A percentile compares a stretch with the other conserved stretches of the same genome.
phyloP scores from a whole-genome alignment of 37 sponge, comb jelly and placozoan species.

The Cliona cf. orientalis region DNA sequence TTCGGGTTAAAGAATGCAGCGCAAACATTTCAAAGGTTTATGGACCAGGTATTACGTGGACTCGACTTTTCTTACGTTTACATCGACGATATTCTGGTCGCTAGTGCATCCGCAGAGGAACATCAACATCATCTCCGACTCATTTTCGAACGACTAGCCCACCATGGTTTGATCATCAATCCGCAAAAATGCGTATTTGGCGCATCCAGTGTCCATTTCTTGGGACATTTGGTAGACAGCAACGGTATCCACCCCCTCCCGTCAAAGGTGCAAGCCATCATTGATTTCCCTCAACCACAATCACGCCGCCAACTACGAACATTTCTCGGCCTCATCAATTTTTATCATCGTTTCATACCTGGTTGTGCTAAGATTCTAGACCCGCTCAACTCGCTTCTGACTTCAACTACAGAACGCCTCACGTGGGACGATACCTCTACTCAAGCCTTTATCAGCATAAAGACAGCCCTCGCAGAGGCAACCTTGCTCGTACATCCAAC shows the following conservation, averaged over 20 bases:
- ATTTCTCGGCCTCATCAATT: too few relatives aligned
- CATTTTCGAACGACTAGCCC: conserved; percentile 12
- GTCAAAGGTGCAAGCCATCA: conserved; percentile 7
- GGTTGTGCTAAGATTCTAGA: too few relatives aligned
- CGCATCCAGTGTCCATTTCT: conserved; percentile 5
- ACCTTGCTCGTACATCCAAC: too few relatives aligned
- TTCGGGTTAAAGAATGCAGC: conserved; percentile 65
- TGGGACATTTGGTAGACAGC: conserved; percentile 26
- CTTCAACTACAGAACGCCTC: too few relatives aligned
- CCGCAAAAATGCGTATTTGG: conserved; percentile 31
- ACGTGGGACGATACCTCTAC: too few relatives aligned
- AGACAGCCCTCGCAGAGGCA: too few relatives aligned
- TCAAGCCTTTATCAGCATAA: too few relatives aligned
- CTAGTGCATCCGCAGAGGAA: conserved; percentile 51
- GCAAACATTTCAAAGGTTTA: conserved; percentile 61
- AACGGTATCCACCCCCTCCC: conserved; percentile 35
- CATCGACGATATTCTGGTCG: conserved; percentile 53
- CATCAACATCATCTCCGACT: conserved; percentile 34
- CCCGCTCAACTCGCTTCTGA: too few relatives aligned
- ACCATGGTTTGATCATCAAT: conserved; percentile 44
- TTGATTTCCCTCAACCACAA: conserved; percentile 17
- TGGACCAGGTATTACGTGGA: conserved; percentile 64
- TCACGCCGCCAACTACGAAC: too few relatives aligned
- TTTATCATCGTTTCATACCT: too few relatives aligned
- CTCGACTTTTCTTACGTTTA: conserved; percentile 35